Evolutionary conservation across 2,113 vertebrate species (phyloP).

Genomic region (Ancistrus triradiatus): DNA sequence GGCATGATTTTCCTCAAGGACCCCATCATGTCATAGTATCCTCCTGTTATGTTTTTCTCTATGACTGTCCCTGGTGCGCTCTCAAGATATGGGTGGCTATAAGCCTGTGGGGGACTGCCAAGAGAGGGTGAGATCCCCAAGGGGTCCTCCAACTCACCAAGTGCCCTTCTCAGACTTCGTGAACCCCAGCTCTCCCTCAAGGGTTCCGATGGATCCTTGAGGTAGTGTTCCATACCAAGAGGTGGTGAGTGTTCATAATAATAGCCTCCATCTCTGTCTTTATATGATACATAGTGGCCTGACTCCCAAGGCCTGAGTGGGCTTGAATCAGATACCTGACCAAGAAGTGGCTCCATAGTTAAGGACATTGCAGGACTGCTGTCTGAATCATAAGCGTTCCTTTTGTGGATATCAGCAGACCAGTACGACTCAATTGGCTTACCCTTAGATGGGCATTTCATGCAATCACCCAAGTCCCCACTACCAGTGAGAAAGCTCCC

Average conservation of each 20-base stretch:
- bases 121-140: slow-evolving; percentile 65
- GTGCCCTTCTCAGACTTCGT: slow-evolving; percentile 59
- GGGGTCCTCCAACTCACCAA: slow-evolving; percentile 77
- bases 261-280: slow-evolving; percentile 70
- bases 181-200: slow-evolving; percentile 69
- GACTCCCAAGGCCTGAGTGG: slow-evolving; percentile 66
- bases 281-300: slow-evolving; percentile 74
- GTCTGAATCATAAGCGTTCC: slow-evolving; percentile 66
- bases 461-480: slow-evolving; percentile 61
- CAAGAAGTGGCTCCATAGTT: slow-evolving; percentile 84
- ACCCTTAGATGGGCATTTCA: slow-evolving; percentile 59
- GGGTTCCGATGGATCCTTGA: slow-evolving; percentile 57
- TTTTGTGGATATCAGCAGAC: slow-evolving; percentile 65
- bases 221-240: slow-evolving; percentile 54
- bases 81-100: slow-evolving; percentile 60
- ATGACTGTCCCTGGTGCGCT: slow-evolving; percentile 49
- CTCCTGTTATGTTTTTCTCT: slow-evolving; percentile 44
- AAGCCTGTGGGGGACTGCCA: slow-evolving; percentile 47
- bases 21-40: slow-evolving; percentile 77
- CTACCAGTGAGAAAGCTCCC: slow-evolving; percentile 66
- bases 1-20: slow-evolving; percentile 74
- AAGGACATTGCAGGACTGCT: slow-evolving; percentile 74
- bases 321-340: slow-evolving; percentile 57
- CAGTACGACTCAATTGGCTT: slow-evolving; percentile 63
- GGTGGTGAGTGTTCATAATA: slow-evolving; percentile 66